Evolutionary conservation across 2,797 vertebrate genomes (phyloP).

Genomic region (Micropoecilia bifurca): DNA sequence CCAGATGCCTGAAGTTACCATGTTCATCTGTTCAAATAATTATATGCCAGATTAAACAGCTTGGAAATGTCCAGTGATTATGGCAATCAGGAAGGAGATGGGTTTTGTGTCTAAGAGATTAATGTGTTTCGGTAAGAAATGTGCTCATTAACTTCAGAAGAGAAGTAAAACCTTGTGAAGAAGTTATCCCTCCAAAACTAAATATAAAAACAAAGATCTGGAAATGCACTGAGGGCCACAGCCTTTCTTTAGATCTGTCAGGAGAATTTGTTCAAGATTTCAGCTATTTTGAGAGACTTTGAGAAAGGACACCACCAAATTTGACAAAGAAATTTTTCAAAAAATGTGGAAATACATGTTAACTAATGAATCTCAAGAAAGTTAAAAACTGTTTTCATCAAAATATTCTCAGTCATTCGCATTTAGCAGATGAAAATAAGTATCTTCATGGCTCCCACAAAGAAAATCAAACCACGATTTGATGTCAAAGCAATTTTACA

Average conservation of each 20-base stretch:
- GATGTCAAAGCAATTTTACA: background rate
- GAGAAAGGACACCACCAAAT: background rate
- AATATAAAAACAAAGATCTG: background rate
- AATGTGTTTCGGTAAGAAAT: background rate
- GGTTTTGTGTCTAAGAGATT: background rate
- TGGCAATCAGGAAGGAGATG: background rate
- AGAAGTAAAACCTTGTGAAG: constrained; percentile 2
- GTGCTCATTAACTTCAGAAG: background rate
- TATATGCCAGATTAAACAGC: background rate
- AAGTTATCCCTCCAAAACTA: background rate
- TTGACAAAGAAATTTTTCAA: background rate
- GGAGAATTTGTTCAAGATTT: background rate
- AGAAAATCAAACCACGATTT: background rate
- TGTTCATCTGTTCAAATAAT: background rate
- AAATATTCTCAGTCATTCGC: background rate
- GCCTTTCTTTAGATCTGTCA: background rate
- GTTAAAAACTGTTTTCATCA: background rate
- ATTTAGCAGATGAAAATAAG: background rate
- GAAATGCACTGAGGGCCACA: background rate
- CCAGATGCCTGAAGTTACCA: background rate
- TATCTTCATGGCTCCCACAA: background rate
- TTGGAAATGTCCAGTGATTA: background rate
- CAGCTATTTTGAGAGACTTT: background rate
- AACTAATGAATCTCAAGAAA: background rate
- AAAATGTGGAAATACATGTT: background rate